Percentiles rank a stretch among this genome's conserved stretches.
Conservation (phyloP, 1,140 invertebrate species). For the Halictus rubicundus region DNA sequence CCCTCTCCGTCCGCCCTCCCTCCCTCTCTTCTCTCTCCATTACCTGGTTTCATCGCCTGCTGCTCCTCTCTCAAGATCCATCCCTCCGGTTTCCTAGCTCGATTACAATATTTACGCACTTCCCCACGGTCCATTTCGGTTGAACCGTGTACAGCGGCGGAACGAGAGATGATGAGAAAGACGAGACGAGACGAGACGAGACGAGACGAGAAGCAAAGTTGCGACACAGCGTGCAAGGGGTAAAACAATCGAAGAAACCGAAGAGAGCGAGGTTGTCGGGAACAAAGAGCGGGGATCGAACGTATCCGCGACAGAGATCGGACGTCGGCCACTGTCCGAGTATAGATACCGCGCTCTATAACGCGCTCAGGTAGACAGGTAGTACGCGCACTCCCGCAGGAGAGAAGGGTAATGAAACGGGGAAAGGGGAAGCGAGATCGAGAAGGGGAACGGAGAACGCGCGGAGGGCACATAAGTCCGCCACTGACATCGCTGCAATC, state of each 20-base stretch:
- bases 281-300: constrained; percentile 57
- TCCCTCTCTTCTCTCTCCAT: no score
- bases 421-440: not conserved
- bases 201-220: not conserved
- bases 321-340: constrained; percentile 49
- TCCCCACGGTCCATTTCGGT: no score
- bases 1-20: not conserved
- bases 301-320: constrained; percentile 59
- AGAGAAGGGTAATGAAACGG: constrained; percentile 6
- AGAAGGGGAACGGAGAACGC: constrained; percentile 15
- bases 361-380: constrained; percentile 41
- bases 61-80: no score
- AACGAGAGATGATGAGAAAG: no score
- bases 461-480: constrained; percentile 72
- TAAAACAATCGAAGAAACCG: constrained; percentile 12
- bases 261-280: constrained; percentile 31
- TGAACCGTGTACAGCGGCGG: no score
- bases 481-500: constrained; percentile 59
- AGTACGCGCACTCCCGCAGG: constrained; percentile 26
- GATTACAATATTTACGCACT: no score
- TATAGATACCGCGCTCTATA: constrained; percentile 35
- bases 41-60: no score
- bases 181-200: not conserved
- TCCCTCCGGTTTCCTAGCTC: no score
- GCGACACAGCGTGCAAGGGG: not conserved